Evolutionary conservation across 1,140 invertebrate genomes (phyloP).

Genomic region (Aphidius gifuensis): DNA sequence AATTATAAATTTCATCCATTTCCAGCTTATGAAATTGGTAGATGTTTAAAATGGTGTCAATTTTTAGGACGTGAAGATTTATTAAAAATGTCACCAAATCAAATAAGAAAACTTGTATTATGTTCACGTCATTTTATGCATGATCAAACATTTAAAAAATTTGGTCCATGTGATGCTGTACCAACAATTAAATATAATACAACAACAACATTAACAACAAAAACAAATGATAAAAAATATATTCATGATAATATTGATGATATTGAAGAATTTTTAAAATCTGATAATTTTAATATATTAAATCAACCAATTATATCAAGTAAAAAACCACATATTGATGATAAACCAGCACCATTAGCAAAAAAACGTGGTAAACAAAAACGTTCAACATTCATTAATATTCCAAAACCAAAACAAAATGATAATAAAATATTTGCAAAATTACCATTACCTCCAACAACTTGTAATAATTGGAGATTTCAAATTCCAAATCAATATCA

Average conservation of each 20-base stretch:
- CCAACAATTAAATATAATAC: conserved; percentile 39
- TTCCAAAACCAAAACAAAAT: conserved; percentile 41
- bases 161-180: conserved; percentile 49
- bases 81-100: conserved; percentile 54
- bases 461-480: conserved; percentile 45
- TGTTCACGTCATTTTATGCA: conserved; percentile 51
- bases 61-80: conserved; percentile 50
- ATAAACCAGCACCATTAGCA: conserved; percentile 49
- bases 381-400: conserved; percentile 47
- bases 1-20: conserved; percentile 53
- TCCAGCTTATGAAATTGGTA: conserved; percentile 52
- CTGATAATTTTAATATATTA: conserved; percentile 25
- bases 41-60: conserved; percentile 52
- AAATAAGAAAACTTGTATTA: conserved; percentile 50
- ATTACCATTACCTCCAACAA: conserved; percentile 43
- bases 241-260: conserved; percentile 8
- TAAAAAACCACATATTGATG: conserved; percentile 50
- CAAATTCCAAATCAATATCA: conserved; percentile 44
- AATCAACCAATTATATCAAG: conserved; percentile 43
- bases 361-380: conserved; percentile 51
- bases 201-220: not conserved
- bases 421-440: conserved; percentile 42
- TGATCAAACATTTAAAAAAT: conserved; percentile 47
- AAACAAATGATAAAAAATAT: not conserved
- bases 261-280: not conserved